Base-by-base conservation (phyloP, 2,113 vertebrate species). In the Scortum barcoo region DNA sequence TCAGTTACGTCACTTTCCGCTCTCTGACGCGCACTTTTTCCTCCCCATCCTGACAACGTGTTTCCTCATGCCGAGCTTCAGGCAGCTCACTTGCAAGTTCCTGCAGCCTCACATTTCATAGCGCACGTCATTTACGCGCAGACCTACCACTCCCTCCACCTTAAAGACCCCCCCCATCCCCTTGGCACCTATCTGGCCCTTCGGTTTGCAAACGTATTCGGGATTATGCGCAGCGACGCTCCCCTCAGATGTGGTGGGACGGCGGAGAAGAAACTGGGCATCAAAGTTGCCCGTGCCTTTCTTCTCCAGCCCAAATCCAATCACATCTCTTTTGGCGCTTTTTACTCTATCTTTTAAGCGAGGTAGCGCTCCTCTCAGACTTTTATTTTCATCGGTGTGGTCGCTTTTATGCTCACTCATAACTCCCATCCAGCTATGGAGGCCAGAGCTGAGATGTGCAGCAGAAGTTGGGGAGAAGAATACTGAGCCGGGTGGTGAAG, bases 331-430 rank as follows among this genome's bases (percentile, higher is more conserved):
- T 76, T 54, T 9, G 5, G 14, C 12, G 48, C 20, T 72, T 90
- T 90, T 91, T 81, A 84, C 76, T 86, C 56, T 61, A n/a, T 78
- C 63, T 61, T 51, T 24, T 62, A 38, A 51, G 1, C 19, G 1
- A 38, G 24, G 1, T 0, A 40, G 9, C 6, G 42, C 28, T 74
- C 50, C 3, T 48, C 56, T 82, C 26, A 62, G 40, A 0, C 30
- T 67, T 91, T 86, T 87, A 44, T 91, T 83, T 90, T 85, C 56
- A 48, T 54, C 26, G n/a, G 14, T 84, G 7, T 75, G 66, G 44
- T 24, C 28, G 65, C 50, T 68, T 72, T 61, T 17, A 3, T 61
- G 24, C n/a, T 65, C 69, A 72, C 57, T 70, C 24, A n/a, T 68
- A 33, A 38, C 60, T 22, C 69, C 83, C 67, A 19, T 9, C 13